A percentile compares a stretch with the other conserved stretches of the same genome.
Evolutionary conservation across 2,113 vertebrate species (phyloP).

Genomic region (Ptychochromis oligacanthus): DNA sequence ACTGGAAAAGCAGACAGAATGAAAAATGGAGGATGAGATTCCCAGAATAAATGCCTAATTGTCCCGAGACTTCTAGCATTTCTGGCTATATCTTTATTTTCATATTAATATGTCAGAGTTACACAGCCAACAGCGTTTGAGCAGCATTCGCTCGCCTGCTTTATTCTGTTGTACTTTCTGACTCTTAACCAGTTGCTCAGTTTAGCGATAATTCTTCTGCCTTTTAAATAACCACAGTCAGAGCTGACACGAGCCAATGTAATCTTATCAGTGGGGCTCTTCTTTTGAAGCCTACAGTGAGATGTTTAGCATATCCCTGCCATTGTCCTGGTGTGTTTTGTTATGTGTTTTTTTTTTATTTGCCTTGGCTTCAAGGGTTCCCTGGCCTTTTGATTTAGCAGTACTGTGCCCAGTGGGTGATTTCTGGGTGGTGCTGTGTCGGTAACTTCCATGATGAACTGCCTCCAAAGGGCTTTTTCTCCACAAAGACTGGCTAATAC

Average conservation of each 20-base stretch:
- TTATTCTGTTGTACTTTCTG: conserved; percentile 2
- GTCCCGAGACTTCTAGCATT: conserved; percentile 55
- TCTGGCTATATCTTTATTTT: conserved; percentile 26
- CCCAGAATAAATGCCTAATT: conserved; percentile 67
- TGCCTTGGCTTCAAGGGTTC: conserved; percentile 60
- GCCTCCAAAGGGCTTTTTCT: conserved; percentile 20
- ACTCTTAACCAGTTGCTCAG: background rate
- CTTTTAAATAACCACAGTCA: conserved; percentile 33
- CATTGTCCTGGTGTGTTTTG: conserved; percentile 63
- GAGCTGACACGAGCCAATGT: conserved; percentile 56
- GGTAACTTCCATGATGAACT: conserved; percentile 61
- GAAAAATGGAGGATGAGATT: conserved; percentile 60
- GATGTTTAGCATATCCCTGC: conserved; percentile 69
- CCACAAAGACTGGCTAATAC: conserved; percentile 42
- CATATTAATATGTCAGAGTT: conserved; percentile 41
- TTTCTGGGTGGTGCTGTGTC: conserved; percentile 49
- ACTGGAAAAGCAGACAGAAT: conserved; percentile 79
- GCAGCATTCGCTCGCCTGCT: background rate
- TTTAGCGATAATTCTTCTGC: conserved; percentile 6
- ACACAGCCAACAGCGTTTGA: conserved; percentile 11
- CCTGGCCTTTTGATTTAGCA: conserved; percentile 64
- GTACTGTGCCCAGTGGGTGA: conserved; percentile 54
- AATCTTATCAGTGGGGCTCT: conserved; percentile 58
- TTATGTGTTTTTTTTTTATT: conserved; percentile 62
- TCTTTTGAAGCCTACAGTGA: conserved; percentile 50